Evolutionary conservation across 2,113 vertebrate species (phyloP), one percentile per base, ranked within the genome.

Genomic region (Nothoprocta perdicaria): DNA sequence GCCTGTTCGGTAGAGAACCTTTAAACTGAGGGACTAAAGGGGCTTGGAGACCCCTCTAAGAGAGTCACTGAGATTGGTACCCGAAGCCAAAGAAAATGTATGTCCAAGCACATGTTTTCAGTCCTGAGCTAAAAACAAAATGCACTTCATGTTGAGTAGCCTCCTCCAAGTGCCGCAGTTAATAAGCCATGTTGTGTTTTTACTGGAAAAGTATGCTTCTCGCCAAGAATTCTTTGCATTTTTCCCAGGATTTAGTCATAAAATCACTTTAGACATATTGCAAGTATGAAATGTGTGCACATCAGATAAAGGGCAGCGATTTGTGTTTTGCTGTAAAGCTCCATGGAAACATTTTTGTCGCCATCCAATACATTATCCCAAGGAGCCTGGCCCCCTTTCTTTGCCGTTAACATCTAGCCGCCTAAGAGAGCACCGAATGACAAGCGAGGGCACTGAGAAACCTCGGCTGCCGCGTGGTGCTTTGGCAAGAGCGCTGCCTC

Each of bases 161-260:
- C 84, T 90, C 65, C 90, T 96, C 93, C 95, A 95, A 97, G 91
- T 95, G 92, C 94, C 15, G 71, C 90, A 95, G 93, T 96, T 97
- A 97, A 97, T 95, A 95, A 96, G 90, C 94, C 84, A 80, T 94
- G 92, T 94, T 96, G 86, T 98, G 96, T 98, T 98, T 98, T 96
- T 97, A 94, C 97, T 97, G 97, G 97, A 97, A 97, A 97, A 96
- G 89, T 92, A 57, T 84, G 89, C 84, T 95, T 95, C 94, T 91
- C 90, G 96, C 96, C 96, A 96, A 94, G 95, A 97, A 97, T 98
- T 97, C 97, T 97, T 96, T 88, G 96, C 96, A 97, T 98, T 97
- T 98, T 97, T 97, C 97, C 96, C 97, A 98, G 95, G 96, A 97
- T 97, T 97, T 97, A 97, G 96, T 97, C 95, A 97, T 94, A 96